Conservation (phyloP, 2,797 vertebrate species). For the Discoglossus pictus region DNA sequence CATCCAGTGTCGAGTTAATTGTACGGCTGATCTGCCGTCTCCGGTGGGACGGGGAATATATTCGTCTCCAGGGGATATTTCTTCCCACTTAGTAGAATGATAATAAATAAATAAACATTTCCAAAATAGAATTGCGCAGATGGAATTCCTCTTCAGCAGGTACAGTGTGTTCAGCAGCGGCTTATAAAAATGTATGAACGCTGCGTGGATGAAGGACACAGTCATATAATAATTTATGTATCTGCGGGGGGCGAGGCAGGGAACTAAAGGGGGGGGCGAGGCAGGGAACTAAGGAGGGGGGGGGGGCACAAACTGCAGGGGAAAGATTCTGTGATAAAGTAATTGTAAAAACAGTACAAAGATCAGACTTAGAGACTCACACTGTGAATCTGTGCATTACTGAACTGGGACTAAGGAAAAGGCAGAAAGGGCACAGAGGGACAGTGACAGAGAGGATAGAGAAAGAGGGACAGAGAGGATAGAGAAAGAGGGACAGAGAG, state of each 20-base stretch:
- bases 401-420: no score
- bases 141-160: slow-evolving; percentile 26
- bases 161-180: slow-evolving; percentile 9
- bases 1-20: slow-evolving; percentile 27
- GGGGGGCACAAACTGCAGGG: neutral
- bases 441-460: neutral
- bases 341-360: no score
- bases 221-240: no score
- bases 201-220: no score
- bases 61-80: slow-evolving; percentile 31
- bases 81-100: slow-evolving; percentile 16
- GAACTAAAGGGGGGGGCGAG: no score
- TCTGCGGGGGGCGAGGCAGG: no score
- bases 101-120: slow-evolving; percentile 45
- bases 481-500: neutral
- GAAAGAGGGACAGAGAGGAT: neutral
- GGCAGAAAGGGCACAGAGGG: neutral
- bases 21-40: slow-evolving; percentile 12
- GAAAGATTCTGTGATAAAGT: neutral
- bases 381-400: no score
- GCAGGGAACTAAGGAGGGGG: neutral
- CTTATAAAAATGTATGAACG: slow-evolving; percentile 28
- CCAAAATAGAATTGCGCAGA: slow-evolving; percentile 39
- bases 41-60: slow-evolving; percentile 24
- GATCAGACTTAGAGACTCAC: no score